These are phyloP conservation scores for Ophion slaviceki DNA, from an alignment of 2,888 invertebrate genomes.

Conservation along the genomic window DNA sequence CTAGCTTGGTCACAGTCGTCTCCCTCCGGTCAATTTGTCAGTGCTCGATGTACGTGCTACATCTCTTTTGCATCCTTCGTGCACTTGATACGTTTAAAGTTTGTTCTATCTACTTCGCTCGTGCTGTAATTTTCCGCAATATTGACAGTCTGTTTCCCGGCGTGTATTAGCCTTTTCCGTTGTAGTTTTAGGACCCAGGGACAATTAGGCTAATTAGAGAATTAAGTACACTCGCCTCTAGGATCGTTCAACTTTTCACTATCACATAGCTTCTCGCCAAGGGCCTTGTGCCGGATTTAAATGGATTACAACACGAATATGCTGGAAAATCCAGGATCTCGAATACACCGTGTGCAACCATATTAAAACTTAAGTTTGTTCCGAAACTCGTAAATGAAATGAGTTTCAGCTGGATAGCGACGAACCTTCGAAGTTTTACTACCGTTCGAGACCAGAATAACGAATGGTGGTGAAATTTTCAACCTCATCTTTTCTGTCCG, in stretches of 20 bases:
- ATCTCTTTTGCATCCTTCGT: not conserved
- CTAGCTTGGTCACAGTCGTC: slow-evolving; percentile 2
- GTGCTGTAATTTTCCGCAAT: not conserved
- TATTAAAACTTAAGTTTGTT: slow-evolving; percentile 24
- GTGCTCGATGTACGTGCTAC: not conserved
- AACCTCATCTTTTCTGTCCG: no score
- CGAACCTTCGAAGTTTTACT: slow-evolving; percentile 1
- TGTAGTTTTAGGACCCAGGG: slow-evolving; percentile 59
- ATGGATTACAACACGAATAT: slow-evolving; percentile 71
- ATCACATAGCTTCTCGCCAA: slow-evolving; percentile 33
- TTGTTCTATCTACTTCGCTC: not conserved
- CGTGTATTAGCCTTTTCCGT: not conserved
- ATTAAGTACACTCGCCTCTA: slow-evolving; percentile 61
- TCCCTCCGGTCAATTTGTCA: not conserved
- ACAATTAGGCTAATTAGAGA: slow-evolving; percentile 74
- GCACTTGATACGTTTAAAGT: not conserved
- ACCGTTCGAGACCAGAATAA: no score
- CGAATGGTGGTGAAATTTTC: no score
- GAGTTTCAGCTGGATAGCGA: not conserved
- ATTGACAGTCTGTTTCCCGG: slow-evolving; percentile 59
- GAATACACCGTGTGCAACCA: not conserved
- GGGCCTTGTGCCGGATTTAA: slow-evolving; percentile 68
- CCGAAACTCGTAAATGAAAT: slow-evolving; percentile 17
- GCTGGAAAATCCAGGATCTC: slow-evolving; percentile 11
- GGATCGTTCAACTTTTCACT: slow-evolving; percentile 3